Conservation (phyloP, 2,113 vertebrate species). For the Ciconia boyciana region DNA sequence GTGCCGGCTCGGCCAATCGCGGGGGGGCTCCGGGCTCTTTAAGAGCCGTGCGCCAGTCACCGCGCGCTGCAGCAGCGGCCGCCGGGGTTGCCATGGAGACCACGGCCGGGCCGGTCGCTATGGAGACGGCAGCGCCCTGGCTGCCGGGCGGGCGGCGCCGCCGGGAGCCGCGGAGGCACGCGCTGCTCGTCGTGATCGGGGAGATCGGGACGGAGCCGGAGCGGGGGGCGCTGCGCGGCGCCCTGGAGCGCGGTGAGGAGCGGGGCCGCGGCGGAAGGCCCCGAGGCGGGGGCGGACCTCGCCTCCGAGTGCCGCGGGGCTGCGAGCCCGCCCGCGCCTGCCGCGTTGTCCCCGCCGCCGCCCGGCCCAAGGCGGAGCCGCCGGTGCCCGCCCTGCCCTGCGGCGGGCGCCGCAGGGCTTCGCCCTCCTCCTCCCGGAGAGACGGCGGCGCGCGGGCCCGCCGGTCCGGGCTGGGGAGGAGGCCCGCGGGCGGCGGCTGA, state of each 20-base stretch:
- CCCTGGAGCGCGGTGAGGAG: conserved; percentile 84
- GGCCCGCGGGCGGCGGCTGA: background rate
- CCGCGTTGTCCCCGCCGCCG: background rate
- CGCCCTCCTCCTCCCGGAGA: background rate
- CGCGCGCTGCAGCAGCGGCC: conserved; percentile 30
- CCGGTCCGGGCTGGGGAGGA: background rate
- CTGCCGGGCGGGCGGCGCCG: conserved; percentile 26
- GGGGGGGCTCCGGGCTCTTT: conserved; percentile 32
- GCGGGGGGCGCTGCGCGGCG: conserved; percentile 76
- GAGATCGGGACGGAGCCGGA: conserved; percentile 80
- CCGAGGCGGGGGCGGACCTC: background rate
- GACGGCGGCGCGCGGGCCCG: background rate
- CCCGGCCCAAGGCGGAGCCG: background rate
- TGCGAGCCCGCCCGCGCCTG: background rate
- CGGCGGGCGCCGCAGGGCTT: background rate
- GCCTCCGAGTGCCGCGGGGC: background rate
- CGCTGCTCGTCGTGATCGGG: conserved; percentile 88
- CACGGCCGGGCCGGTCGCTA: conserved; percentile 80
- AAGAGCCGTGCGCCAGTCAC: conserved; percentile 64
- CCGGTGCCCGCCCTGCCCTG: background rate
- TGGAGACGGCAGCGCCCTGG: conserved; percentile 76
- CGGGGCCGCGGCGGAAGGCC: background rate
- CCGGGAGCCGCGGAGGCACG: conserved; percentile 68
- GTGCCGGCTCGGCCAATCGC: conserved; percentile 70
- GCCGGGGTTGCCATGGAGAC: conserved; percentile 91